phyloP scores from a whole-genome alignment of 2,113 vertebrate genomes.

The Daphoenositta chrysoptera region DNA sequence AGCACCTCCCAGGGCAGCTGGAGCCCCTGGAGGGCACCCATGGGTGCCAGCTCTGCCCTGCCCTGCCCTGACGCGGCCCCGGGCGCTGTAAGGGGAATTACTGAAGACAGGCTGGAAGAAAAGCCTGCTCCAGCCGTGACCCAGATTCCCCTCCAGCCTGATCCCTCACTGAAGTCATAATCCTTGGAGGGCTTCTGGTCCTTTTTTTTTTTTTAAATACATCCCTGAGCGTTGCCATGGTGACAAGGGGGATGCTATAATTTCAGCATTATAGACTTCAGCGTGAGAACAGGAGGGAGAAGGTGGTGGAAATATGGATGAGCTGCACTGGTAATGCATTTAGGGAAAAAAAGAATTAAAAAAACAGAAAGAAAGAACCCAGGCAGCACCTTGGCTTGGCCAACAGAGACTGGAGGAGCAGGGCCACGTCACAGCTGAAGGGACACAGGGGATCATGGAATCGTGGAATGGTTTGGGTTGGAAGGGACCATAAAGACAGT shows the following conservation, averaged over 20 bases:
- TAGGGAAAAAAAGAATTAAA: background rate
- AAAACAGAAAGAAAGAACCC: background rate
- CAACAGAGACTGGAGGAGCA: background rate
- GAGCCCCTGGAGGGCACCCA: background rate
- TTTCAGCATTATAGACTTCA: constrained; percentile 27
- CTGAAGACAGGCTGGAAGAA: background rate
- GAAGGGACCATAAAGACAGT: background rate
- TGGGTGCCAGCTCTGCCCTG: background rate
- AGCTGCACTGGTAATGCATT: background rate
- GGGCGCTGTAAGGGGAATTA: background rate
- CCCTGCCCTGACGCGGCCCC: background rate
- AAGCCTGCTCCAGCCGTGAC: constrained; percentile 25
- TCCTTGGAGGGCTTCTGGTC: constrained; percentile 28
- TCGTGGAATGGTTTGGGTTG: background rate
- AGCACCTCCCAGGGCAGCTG: background rate
- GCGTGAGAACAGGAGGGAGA: background rate
- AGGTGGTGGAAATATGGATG: background rate
- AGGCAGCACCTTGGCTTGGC: background rate
- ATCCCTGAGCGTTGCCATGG: constrained; percentile 34
- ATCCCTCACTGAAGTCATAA: constrained; percentile 50
- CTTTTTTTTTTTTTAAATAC: background rate
- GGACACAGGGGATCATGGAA: background rate
- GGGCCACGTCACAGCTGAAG: background rate
- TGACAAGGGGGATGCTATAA: constrained; percentile 16
- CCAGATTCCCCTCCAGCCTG: constrained; percentile 53